Conservation (phyloP, 1,140 invertebrate genomes). For the Drosophila azteca region DNA sequence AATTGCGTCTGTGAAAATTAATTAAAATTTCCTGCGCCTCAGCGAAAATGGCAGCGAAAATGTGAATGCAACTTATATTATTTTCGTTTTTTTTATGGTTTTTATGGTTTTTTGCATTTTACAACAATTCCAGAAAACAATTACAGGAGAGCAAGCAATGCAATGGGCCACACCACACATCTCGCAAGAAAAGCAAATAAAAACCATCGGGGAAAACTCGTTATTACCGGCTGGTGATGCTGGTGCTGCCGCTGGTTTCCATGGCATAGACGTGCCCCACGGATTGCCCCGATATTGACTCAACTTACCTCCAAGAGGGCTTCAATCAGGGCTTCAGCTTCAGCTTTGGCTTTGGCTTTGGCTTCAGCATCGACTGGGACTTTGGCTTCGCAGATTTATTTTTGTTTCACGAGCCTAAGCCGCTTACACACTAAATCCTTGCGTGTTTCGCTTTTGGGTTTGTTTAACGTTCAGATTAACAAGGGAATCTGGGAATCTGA, state of each 20-base stretch:
- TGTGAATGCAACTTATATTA: conserved; percentile 28
- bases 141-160: conserved; percentile 19
- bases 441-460: conserved; percentile 72
- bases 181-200: conserved; percentile 11
- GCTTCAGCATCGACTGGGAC: conserved; percentile 15
- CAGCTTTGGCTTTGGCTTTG: no score
- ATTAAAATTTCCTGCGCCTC: conserved; percentile 48
- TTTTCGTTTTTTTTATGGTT: conserved; percentile 19
- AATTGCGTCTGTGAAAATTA: conserved; percentile 46
- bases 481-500: conserved; percentile 57
- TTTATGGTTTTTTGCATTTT: conserved; percentile 30
- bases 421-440: conserved; percentile 69
- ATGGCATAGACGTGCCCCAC: conserved; percentile 18
- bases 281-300: conserved; percentile 48
- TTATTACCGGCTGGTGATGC: neutral
- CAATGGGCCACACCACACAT: no score
- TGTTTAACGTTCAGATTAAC: conserved; percentile 73
- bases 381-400: conserved; percentile 45
- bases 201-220: conserved; percentile 19
- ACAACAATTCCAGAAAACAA: conserved; percentile 39
- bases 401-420: conserved; percentile 53
- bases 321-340: neutral
- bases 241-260: conserved; percentile 17
- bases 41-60: conserved; percentile 22
- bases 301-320: conserved; percentile 35